These are phyloP conservation scores for Furnarius figulus DNA, from an alignment of 2,113 vertebrate species.

Conservation along the genomic window DNA sequence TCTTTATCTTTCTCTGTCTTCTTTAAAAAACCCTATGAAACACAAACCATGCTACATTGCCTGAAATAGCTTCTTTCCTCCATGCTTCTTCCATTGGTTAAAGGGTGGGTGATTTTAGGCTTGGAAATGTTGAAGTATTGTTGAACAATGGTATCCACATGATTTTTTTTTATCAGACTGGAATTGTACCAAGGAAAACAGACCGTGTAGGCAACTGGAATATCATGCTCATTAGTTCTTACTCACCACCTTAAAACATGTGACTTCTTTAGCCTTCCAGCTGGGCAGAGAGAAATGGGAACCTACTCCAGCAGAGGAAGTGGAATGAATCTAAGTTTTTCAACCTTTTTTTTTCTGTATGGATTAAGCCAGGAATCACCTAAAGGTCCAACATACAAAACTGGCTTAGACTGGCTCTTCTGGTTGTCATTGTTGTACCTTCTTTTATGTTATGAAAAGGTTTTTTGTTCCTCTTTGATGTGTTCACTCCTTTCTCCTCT, in stretches of 20 bases:
- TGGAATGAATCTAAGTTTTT: not conserved
- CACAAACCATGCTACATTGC: not conserved
- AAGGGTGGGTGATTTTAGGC: not conserved
- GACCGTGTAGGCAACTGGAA: not conserved
- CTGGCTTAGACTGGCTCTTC: not conserved
- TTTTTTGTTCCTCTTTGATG: not conserved
- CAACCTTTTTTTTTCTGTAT: not conserved
- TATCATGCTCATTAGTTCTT: not conserved
- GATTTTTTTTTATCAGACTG: not conserved
- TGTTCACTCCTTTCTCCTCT: not conserved
- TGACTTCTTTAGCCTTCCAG: not conserved
- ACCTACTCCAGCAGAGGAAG: not conserved
- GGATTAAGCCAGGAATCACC: not conserved
- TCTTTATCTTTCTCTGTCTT: not conserved
- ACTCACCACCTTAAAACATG: not conserved
- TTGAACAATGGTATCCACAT: not conserved
- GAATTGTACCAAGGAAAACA: not conserved
- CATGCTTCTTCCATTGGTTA: not conserved
- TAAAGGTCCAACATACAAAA: not conserved
- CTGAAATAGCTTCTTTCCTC: not conserved
- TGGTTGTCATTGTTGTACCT: not conserved
- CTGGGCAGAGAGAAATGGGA: not conserved
- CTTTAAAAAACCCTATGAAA: not conserved
- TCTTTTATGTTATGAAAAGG: not conserved
- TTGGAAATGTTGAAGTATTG: slow-evolving; percentile 22